A percentile compares a stretch with the other conserved stretches of the same genome.
Evolutionary conservation across 2,797 vertebrate species (phyloP).

Genomic region (Chromobotia macracanthus): DNA sequence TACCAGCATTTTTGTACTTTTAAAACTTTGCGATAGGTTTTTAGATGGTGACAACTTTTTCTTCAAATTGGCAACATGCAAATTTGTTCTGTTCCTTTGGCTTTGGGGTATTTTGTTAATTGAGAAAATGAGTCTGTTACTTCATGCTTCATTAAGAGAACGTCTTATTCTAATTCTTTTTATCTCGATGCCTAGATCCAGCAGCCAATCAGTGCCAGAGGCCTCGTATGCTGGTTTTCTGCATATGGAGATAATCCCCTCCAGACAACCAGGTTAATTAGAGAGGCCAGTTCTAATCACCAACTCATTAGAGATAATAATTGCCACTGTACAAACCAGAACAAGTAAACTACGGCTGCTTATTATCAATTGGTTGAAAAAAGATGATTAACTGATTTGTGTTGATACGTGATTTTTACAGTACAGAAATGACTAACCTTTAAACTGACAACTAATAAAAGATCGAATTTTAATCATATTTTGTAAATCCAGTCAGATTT

Average conservation of each 20-base stretch:
- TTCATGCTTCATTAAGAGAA: constrained; percentile 32
- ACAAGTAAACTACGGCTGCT: constrained; percentile 53
- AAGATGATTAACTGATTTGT: not conserved
- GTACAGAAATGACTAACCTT: not conserved
- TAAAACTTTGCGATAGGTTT: not conserved
- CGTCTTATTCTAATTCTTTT: constrained; percentile 43
- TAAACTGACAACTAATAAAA: too few relatives aligned
- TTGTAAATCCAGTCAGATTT: too few relatives aligned
- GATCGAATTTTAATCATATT: too few relatives aligned
- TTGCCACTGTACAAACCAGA: constrained; percentile 54
- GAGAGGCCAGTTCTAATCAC: constrained; percentile 65
- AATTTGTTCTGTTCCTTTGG: constrained; percentile 9
- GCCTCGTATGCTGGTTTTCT: constrained; percentile 56
- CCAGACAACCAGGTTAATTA: constrained; percentile 70
- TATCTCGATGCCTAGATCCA: constrained; percentile 46
- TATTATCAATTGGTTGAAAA: constrained; percentile 56
- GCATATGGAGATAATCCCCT: constrained; percentile 60
- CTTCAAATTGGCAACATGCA: not conserved
- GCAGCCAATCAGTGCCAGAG: constrained; percentile 31
- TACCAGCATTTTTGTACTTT: not conserved
- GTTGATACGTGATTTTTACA: too few relatives aligned
- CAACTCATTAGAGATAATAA: constrained; percentile 71
- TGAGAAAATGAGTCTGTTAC: constrained; percentile 22
- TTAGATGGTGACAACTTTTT: not conserved
- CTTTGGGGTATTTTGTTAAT: constrained; percentile 38